Evolutionary conservation across 2,113 vertebrate genomes (phyloP).

Genomic region (Suricata suricatta): DNA sequence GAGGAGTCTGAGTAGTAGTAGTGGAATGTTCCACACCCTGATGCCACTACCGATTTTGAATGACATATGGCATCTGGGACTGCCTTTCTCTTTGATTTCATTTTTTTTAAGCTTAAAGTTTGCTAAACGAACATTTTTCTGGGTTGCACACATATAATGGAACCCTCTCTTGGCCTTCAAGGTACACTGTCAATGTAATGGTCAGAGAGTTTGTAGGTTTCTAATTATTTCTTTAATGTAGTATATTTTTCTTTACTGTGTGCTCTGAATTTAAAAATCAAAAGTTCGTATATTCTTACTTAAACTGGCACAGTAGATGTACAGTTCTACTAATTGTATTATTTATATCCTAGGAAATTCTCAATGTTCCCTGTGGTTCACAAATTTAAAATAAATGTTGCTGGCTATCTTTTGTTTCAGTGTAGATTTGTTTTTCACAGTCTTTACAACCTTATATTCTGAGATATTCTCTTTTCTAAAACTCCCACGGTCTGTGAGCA

Average conservation of each 20-base stretch:
- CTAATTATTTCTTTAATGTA: constrained; percentile 16
- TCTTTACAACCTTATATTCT: neutral
- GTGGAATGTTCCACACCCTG: neutral
- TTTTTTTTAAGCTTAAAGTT: constrained; percentile 22
- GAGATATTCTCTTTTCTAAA: neutral
- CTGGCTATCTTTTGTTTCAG: neutral
- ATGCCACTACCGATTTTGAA: neutral
- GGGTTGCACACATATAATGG: neutral
- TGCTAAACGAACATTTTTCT: neutral
- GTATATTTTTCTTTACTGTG: neutral
- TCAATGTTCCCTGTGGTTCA: neutral
- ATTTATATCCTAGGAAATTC: neutral
- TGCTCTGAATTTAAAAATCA: neutral
- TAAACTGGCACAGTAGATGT: neutral
- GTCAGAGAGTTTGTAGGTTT: constrained; percentile 9
- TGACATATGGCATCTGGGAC: neutral
- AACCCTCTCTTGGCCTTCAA: neutral
- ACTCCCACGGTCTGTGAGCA: neutral
- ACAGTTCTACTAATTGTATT: neutral
- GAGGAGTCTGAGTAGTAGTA: neutral
- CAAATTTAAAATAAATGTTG: constrained; percentile 6
- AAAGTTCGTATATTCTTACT: neutral
- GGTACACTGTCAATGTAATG: neutral
- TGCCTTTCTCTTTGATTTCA: neutral
- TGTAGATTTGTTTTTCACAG: neutral